These are phyloP conservation scores for Grus americana DNA, from an alignment of 2,113 vertebrate species.

Conservation along the genomic window DNA sequence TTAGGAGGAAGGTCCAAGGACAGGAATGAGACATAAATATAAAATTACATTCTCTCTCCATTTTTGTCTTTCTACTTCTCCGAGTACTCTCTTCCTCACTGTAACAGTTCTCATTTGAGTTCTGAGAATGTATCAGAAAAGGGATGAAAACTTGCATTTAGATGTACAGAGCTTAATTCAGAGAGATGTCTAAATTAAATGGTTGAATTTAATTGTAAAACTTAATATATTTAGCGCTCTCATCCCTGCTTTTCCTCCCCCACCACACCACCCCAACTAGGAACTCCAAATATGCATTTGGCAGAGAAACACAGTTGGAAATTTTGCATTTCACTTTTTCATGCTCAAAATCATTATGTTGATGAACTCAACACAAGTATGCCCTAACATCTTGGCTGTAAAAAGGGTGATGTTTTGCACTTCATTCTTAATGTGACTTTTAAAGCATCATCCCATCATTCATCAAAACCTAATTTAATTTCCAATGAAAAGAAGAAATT, in stretches of 20 bases:
- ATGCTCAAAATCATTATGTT: neutral
- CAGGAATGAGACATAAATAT: neutral
- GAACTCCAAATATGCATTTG: neutral
- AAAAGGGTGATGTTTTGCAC: neutral
- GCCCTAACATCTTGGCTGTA: neutral
- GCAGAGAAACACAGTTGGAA: neutral
- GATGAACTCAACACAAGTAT: neutral
- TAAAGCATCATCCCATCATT: neutral
- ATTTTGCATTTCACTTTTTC: neutral
- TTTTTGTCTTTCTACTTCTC: neutral
- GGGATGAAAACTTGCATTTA: neutral
- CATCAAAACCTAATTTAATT: neutral
- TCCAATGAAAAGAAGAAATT: neutral
- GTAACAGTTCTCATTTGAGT: neutral
- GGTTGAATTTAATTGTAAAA: neutral
- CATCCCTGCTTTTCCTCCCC: neutral
- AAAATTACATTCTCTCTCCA: neutral
- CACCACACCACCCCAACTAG: neutral
- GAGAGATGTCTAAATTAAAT: neutral
- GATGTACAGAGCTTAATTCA: neutral
- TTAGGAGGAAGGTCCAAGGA: neutral
- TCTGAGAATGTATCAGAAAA: neutral
- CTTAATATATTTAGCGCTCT: neutral
- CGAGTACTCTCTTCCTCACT: neutral
- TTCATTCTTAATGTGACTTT: neutral